Percentiles rank a stretch among this genome's conserved stretches.
phyloP scores from a whole-genome alignment of 1,140 invertebrate genomes.

The Drosophila chauvacae region DNA sequence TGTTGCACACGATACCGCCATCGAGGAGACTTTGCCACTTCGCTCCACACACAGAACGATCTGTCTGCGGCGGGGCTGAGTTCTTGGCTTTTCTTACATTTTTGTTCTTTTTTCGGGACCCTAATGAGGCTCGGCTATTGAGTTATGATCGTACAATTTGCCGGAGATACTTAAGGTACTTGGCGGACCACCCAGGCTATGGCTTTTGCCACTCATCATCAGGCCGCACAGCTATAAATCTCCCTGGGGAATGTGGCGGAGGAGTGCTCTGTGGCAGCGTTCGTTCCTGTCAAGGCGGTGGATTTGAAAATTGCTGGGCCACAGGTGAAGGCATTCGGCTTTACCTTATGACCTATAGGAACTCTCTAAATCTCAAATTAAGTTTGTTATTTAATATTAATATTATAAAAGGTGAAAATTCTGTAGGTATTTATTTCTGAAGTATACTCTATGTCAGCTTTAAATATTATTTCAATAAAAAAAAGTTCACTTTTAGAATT shows the following conservation, averaged over 20 bases:
- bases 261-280: conserved; percentile 25
- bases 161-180: conserved; percentile 48
- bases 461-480: too few relatives aligned
- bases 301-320: conserved; percentile 34
- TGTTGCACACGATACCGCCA: conserved; percentile 59
- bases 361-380: conserved; percentile 2
- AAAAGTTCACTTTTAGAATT: too few relatives aligned
- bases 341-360: conserved; percentile 8
- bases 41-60: conserved; percentile 13
- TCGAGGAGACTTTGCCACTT: conserved; percentile 37
- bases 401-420: neutral
- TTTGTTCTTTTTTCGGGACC: conserved; percentile 26
- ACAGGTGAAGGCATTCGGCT: conserved; percentile 12
- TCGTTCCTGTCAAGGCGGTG: conserved; percentile 35
- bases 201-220: conserved; percentile 51
- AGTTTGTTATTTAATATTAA: neutral
- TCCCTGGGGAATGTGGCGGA: conserved; percentile 25
- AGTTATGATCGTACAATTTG: conserved; percentile 68
- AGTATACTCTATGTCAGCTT: too few relatives aligned
- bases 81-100: conserved; percentile 9
- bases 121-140: conserved; percentile 72
- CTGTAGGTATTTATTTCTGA: too few relatives aligned
- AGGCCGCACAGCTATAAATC: conserved; percentile 41
- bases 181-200: conserved; percentile 43
- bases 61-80: conserved; percentile 30